Base-by-base conservation (phyloP, 2,888 invertebrate genomes). In the Aproaerema taeniolella region DNA sequence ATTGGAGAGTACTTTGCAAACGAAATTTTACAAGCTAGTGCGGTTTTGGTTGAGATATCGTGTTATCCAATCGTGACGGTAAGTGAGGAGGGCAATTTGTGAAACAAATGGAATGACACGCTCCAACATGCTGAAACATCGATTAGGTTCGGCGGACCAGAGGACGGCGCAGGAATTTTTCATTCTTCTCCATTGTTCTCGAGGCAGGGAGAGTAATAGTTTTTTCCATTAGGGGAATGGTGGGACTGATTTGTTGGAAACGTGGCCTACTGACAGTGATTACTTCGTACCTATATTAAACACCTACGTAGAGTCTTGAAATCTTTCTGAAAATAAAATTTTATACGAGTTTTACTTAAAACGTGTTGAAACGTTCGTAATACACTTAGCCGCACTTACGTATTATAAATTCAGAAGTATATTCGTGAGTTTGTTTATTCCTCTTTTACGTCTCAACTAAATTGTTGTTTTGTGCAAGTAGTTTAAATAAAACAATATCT, bases 161-260 rank as follows among this genome's bases (percentile, higher is more conserved):
- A 25, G 37, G 38, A 39, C 35, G 29, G 10, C 24, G 25, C 33
- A 43, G 47, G 25, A 40, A 49, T 12, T 41, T 55, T 52, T 56
- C 58, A 60, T 59, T 56, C 58, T 58, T 56, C 56, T 49, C 53
- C 46, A 60, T 62, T 67, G 59, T 61, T 58, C 54, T 49, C 53
- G 45, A 48, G 49, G 52, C 39, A 50, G 50, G 50, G 45, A 55
- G 53, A 59, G 55, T 67, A 67, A 70, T 70, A 67, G 67, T 64
- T 70, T 67, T 31, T 66, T 67, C 63, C 64, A 70, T 73, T 69
- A 70, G 48, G 52, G 45, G 45, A 56, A 63, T 52, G 55, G 58
- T 47, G 49, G 53, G 50, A 47, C 50, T 60, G 59, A 61, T 65
- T 63, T 60, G 55, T 50, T 57, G 51, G 50, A 60, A 49, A 57